Conservation (phyloP, 2,888 invertebrate species). For the Sipunculus nudus region DNA sequence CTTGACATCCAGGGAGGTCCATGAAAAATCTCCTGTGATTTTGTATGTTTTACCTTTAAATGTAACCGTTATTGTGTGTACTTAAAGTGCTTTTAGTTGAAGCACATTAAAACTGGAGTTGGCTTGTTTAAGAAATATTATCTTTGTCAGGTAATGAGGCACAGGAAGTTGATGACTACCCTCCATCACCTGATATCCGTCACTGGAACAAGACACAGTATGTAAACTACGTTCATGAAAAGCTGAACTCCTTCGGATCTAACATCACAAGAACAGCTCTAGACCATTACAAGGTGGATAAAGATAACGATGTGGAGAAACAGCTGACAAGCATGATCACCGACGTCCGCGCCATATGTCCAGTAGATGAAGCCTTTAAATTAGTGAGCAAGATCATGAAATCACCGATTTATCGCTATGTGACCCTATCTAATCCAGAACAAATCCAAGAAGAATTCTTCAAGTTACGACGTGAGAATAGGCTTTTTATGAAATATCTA, state of each 20-base stretch:
- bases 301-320: constrained; percentile 29
- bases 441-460: no score
- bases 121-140: neutral
- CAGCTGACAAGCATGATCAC: constrained; percentile 55
- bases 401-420: constrained; percentile 47
- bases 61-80: neutral
- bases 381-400: constrained; percentile 34
- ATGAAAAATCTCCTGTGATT: no score
- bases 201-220: constrained; percentile 51
- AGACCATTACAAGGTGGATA: constrained; percentile 33
- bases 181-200: constrained; percentile 40
- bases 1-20: no score
- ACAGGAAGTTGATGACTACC: constrained; percentile 50
- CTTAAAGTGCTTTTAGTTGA: no score
- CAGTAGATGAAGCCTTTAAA: constrained; percentile 44
- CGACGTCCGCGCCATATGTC: constrained; percentile 53
- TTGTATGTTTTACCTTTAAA: neutral
- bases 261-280: constrained; percentile 39
- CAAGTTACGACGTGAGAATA: no score
- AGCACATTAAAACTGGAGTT: no score
- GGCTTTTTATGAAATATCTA: no score
- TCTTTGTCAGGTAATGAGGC: constrained; percentile 47
- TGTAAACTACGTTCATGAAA: constrained; percentile 45
- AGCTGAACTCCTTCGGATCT: constrained; percentile 47
- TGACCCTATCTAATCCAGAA: no score